phyloP scores from a whole-genome alignment of 37 sponge, comb jelly and placozoan genomes.

The Lycopodina hypogea region DNA sequence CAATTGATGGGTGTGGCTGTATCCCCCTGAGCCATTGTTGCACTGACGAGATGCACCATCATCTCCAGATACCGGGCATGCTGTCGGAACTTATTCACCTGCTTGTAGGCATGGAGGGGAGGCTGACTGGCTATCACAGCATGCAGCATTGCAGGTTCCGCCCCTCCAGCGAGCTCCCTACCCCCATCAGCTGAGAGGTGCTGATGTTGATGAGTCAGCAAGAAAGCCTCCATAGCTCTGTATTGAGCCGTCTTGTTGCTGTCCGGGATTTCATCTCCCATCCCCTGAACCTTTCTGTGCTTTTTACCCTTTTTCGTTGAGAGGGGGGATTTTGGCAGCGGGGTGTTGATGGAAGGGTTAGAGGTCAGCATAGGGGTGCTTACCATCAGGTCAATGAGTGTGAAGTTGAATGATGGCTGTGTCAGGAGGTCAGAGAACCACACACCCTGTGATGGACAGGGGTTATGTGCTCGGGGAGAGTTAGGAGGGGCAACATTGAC shows the following conservation, averaged over 20 bases:
- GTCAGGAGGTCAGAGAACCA: not conserved
- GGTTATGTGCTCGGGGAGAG: not conserved
- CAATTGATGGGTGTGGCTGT: conserved; percentile 60
- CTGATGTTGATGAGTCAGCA: conserved; percentile 6
- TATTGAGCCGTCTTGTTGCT: conserved; percentile 35
- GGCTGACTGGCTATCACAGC: conserved; percentile 56
- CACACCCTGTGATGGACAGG: not conserved
- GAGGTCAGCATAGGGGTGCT: conserved; percentile 21
- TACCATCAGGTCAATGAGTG: not conserved
- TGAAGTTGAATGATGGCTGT: not conserved
- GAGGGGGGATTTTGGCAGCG: not conserved
- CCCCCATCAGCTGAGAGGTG: conserved; percentile 14
- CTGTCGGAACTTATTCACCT: conserved; percentile 84
- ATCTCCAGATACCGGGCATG: conserved; percentile 85
- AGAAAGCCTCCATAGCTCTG: conserved; percentile 43
- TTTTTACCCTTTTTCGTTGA: not conserved
- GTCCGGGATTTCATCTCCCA: conserved; percentile 28
- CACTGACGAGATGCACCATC: conserved; percentile 67
- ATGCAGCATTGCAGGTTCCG: conserved; percentile 77
- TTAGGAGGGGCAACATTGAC: not conserved
- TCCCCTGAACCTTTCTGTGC: conserved; percentile 4
- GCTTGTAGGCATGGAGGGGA: conserved; percentile 59
- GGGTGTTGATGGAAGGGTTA: not conserved
- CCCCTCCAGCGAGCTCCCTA: conserved; percentile 75
- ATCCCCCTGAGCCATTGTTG: conserved; percentile 58